Base-by-base conservation (phyloP, 2,797 vertebrate genomes). In the Pseudomugil gertrudae region DNA sequence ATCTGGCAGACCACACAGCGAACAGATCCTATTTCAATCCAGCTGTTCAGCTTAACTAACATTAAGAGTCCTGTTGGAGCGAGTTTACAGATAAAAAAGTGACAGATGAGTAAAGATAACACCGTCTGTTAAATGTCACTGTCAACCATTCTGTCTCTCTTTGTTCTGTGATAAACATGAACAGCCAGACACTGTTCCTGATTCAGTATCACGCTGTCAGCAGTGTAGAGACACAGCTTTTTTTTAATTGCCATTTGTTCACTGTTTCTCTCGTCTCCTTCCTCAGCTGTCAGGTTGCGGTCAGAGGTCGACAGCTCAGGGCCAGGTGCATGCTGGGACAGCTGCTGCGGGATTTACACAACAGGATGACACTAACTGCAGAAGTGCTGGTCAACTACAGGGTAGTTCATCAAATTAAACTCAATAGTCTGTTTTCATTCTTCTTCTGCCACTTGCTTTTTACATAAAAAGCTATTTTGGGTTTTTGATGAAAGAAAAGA, bases 251-350 rank as follows among this genome's bases (percentile, higher is more conserved):
- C 69, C 91, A 92, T 91, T 84, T 92, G 87, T 83, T 87, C 67
- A 50, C 11, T 73, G 27, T 77, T 72, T 80, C 48, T 72, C 80
- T 79, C 79, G 69, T 76, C 84, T 82, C 66, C 59, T 78, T 79
- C 75, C 72, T 74, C 90, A 89, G 89, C 87, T 91, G 89, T 91
- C 93, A 82, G 72, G 77, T 87, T 27, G 78, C 24, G 84, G 91
- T 91, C 89, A 83, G 70, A 88, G 89, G 84, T 92, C 87, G 89
- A 86, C 59, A 35, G 76, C 83, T 86, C 48, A 19, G 82, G 77
- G 86, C 90, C 93, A 94, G 92, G 90, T 93, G 92, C 76, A 52
- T 72, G 80, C 78, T 82, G 80, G 80, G 90, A 90, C 94, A 94
- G 92, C 92, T 94, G 93, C 65, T 24, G 3, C 59, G 14, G 80